These are phyloP conservation scores for Lasioglossum zephyrum DNA, from an alignment of 2,888 invertebrate genomes.

Conservation along the genomic window DNA sequence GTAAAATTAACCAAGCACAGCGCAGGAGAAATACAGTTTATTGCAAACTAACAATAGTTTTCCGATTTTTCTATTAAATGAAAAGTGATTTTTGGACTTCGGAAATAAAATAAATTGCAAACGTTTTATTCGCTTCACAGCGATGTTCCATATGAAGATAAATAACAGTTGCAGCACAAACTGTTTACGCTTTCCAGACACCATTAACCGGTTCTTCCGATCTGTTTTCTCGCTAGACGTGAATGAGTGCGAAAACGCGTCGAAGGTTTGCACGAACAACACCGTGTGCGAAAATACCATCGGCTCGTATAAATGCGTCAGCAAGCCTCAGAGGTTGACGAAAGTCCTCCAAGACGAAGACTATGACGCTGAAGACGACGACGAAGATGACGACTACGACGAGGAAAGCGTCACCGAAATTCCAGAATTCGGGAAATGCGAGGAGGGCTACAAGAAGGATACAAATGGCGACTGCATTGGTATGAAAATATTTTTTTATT, in stretches of 20 bases:
- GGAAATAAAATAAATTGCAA: not conserved
- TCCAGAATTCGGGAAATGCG: slow-evolving; percentile 77
- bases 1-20: not conserved
- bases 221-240: slow-evolving; percentile 84
- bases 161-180: not conserved
- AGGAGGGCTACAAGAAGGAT: slow-evolving; percentile 84
- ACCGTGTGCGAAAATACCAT: slow-evolving; percentile 85
- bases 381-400: slow-evolving; percentile 72
- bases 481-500: slow-evolving; percentile 64
- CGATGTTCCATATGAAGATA: not conserved
- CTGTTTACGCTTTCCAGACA: not conserved
- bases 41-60: no score
- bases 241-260: slow-evolving; percentile 86
- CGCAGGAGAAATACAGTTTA: no score
- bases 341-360: slow-evolving; percentile 76
- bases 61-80: not conserved
- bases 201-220: not conserved
- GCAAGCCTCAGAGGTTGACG: slow-evolving; percentile 73
- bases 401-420: slow-evolving; percentile 75
- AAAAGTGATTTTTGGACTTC: not conserved
- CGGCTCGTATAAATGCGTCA: slow-evolving; percentile 84
- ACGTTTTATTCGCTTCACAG: not conserved
- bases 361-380: slow-evolving; percentile 72
- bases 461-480: slow-evolving; percentile 84
- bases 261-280: slow-evolving; percentile 67